Percentiles rank a stretch among this genome's conserved stretches.
Conservation (phyloP, 2,888 invertebrate species). For the Kuschelorhynchus macadamiae region DNA sequence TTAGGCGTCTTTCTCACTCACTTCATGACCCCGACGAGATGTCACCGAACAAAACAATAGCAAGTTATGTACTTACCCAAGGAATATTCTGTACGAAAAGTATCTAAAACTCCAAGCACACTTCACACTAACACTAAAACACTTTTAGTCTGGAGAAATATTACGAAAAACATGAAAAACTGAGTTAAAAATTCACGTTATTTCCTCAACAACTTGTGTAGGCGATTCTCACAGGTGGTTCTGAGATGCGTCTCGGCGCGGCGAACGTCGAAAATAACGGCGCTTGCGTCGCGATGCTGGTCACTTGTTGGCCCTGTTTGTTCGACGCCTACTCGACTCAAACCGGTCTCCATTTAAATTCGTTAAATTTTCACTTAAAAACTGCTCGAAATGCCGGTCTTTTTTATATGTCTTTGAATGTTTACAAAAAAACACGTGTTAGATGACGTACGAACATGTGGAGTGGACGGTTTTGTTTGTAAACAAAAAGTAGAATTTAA, state of each 20-base stretch:
- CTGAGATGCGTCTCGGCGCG: conserved; percentile 67
- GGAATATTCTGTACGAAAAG: not conserved
- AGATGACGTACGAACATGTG: conserved; percentile 54
- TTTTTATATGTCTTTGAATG: not conserved
- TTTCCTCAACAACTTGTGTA: conserved; percentile 50
- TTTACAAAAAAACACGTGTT: conserved; percentile 52
- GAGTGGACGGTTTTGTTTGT: not conserved
- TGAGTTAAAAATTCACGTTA: conserved; percentile 49
- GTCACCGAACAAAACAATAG: conserved; percentile 48
- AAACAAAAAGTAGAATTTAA: too few species aligned
- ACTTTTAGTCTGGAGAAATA: conserved; percentile 46
- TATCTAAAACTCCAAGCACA: conserved; percentile 16
- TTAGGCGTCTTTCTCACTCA: conserved; percentile 58
- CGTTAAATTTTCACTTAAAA: not conserved
- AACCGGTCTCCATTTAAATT: not conserved
- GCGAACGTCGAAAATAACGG: conserved; percentile 69
- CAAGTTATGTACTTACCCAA: conserved; percentile 47
- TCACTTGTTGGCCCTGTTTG: conserved; percentile 54
- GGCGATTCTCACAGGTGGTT: conserved; percentile 66
- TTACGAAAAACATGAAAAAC: conserved; percentile 48
- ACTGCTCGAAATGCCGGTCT: not conserved
- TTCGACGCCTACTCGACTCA: conserved; percentile 28
- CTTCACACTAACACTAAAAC: not conserved
- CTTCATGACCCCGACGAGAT: conserved; percentile 57
- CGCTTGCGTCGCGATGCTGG: conserved; percentile 69